Evolutionary conservation across 2,888 invertebrate genomes (phyloP).

Genomic region (Mimas tiliae): DNA sequence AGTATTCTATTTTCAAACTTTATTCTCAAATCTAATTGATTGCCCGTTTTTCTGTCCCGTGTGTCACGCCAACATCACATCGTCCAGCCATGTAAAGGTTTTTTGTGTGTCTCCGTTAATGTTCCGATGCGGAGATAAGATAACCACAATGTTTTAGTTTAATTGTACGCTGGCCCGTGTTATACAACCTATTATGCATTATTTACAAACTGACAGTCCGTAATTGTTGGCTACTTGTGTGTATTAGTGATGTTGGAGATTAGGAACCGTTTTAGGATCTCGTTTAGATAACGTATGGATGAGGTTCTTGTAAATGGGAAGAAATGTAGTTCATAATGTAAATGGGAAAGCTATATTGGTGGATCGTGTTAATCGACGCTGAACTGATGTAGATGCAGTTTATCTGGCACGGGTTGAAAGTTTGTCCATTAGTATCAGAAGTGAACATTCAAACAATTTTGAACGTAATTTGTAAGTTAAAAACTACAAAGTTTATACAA

Average conservation of each 20-base stretch:
- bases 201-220: slow-evolving; percentile 44
- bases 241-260: slow-evolving; percentile 30
- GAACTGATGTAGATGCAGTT: neutral
- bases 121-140: slow-evolving; percentile 78
- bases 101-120: slow-evolving; percentile 77
- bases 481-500: too few relatives aligned
- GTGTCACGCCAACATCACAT: slow-evolving; percentile 44
- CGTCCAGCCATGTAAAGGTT: slow-evolving; percentile 44
- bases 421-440: too few relatives aligned
- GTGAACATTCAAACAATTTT: too few relatives aligned
- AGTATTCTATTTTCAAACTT: too few relatives aligned
- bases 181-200: slow-evolving; percentile 56
- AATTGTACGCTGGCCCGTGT: slow-evolving; percentile 72
- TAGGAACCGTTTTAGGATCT: slow-evolving; percentile 26
- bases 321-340: neutral
- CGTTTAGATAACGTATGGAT: slow-evolving; percentile 25
- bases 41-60: slow-evolving; percentile 41
- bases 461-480: too few relatives aligned
- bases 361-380: neutral
- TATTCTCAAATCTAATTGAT: too few relatives aligned
- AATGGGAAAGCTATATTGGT: neutral
- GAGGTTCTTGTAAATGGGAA: neutral
- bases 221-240: slow-evolving; percentile 44
- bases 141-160: slow-evolving; percentile 79
- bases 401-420: neutral